A percentile compares a stretch with the other conserved stretches of the same genome.
phyloP scores from a whole-genome alignment of 2,888 invertebrate genomes.

The Amphipyra berbera region DNA sequence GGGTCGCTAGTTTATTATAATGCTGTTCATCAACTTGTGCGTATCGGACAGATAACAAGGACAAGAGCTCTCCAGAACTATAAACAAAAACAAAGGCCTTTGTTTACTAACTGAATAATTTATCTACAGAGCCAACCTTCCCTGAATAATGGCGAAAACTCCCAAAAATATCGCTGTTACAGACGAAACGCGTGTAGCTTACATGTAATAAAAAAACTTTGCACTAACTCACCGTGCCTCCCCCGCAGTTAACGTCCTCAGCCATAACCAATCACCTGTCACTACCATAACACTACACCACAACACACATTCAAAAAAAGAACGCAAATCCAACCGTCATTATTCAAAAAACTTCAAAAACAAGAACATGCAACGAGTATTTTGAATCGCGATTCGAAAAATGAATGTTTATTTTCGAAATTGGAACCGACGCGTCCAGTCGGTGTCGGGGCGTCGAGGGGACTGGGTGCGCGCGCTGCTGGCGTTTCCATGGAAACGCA shows the following conservation, averaged over 20 bases:
- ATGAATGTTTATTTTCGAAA: slow-evolving; percentile 67
- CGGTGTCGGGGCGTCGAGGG: slow-evolving; percentile 64
- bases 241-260: slow-evolving; percentile 77
- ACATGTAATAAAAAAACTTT: slow-evolving; percentile 49
- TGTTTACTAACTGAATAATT: slow-evolving; percentile 43
- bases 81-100: slow-evolving; percentile 49
- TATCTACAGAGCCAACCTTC: background rate
- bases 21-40: background rate
- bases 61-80: slow-evolving; percentile 12
- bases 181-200: slow-evolving; percentile 17
- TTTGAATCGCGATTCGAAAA: slow-evolving; percentile 47
- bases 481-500: slow-evolving; percentile 79
- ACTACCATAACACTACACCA: slow-evolving; percentile 68
- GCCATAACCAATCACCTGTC: slow-evolving; percentile 70
- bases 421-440: slow-evolving; percentile 71
- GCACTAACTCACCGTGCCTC: slow-evolving; percentile 76
- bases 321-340: slow-evolving; percentile 36
- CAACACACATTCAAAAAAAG: slow-evolving; percentile 45
- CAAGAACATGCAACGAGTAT: slow-evolving; percentile 16
- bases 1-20: no score
- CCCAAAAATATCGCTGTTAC: background rate
- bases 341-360: slow-evolving; percentile 14
- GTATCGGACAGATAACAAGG: background rate
- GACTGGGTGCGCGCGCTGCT: slow-evolving; percentile 87
- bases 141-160: slow-evolving; percentile 7